phyloP scores from a whole-genome alignment of 1,140 invertebrate genomes.

The Micrasema minimum region DNA sequence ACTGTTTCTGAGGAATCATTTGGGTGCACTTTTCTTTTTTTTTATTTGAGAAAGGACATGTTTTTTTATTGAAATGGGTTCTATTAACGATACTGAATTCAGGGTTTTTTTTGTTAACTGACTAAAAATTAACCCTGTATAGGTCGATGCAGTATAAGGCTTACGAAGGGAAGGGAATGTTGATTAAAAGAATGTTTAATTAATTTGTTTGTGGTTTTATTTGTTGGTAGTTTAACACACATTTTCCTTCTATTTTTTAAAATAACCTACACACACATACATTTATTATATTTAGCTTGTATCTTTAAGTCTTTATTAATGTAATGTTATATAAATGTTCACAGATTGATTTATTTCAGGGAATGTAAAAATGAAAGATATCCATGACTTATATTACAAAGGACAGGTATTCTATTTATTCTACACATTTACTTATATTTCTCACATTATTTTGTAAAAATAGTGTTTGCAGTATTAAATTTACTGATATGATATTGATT shows the following conservation, averaged over 20 bases:
- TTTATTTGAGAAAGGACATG: too few relatives aligned
- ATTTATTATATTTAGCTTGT: conserved; percentile 48
- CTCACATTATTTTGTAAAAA: conserved; percentile 41
- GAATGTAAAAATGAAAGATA: conserved; percentile 42
- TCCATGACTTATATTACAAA: conserved; percentile 44
- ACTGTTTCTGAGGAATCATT: too few relatives aligned
- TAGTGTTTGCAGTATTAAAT: conserved; percentile 47
- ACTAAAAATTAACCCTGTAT: too few relatives aligned
- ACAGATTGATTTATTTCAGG: conserved; percentile 39
- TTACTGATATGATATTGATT: conserved; percentile 49
- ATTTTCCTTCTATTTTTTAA: conserved; percentile 52
- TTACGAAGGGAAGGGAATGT: background rate
- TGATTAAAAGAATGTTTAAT: conserved; percentile 12
- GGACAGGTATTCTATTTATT: conserved; percentile 38
- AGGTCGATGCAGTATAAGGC: too few relatives aligned
- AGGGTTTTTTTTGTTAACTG: too few relatives aligned
- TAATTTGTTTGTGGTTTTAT: conserved; percentile 47
- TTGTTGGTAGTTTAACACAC: conserved; percentile 52
- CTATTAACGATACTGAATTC: too few relatives aligned
- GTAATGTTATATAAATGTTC: conserved; percentile 46
- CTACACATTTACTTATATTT: conserved; percentile 45
- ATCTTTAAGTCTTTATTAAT: conserved; percentile 50
- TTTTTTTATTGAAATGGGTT: too few relatives aligned
- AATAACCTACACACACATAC: conserved; percentile 54
- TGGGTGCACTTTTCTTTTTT: too few relatives aligned